Base-by-base conservation (phyloP, 2,113 vertebrate genomes). In the Gasterosteus nipponicus region DNA sequence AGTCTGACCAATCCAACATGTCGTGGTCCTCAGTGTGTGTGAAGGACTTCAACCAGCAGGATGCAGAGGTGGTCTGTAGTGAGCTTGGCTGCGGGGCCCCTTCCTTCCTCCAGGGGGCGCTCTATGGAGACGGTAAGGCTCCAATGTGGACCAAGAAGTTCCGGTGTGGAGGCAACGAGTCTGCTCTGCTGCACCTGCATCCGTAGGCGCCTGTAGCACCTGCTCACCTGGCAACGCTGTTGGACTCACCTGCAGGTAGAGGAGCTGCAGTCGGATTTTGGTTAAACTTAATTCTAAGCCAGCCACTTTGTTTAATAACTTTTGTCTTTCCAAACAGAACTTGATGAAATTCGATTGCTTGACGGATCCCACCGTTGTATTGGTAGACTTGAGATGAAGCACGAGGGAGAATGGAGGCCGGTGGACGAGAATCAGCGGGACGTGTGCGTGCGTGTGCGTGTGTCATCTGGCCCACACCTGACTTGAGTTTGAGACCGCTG, bases 61-160 rank as follows among this genome's bases (percentile, higher is more conserved):
- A 69, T 41, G 72, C 77, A 44, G 73, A 73, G 59, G 74, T 81
- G 57, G 47, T 77, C 61, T 82, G 75, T 0, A 69, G 59, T 59
- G 35, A 83, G 42, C 69, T 83, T 1, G 35, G 51, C 18, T 81
- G 72, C 58, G 76, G 76, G 60, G 6, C 59, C 61, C 64, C 59
- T 61, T 47, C 1, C 0, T 31, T 39, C 77, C 8, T 76, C 33
- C 61, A 72, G 77, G 66, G 72, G 61, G 73, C 5, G n/a, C 46
- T 60, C 9, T 60, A 39, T 60, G 35, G 10, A n/a, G 9, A 39
- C 19, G 5, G 1, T 0, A 35, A 39, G 18, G 2, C 18, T 5
- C 58, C 35, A n/a, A 5, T 60, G 18, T 11, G 33, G 33, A 12
- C 58, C 35, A 60, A 39, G 39, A 35, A 39, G 58, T 60, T 60